These are phyloP conservation scores for Copidosoma aretas DNA, from an alignment of 2,888 invertebrate genomes.

Conservation along the genomic window DNA sequence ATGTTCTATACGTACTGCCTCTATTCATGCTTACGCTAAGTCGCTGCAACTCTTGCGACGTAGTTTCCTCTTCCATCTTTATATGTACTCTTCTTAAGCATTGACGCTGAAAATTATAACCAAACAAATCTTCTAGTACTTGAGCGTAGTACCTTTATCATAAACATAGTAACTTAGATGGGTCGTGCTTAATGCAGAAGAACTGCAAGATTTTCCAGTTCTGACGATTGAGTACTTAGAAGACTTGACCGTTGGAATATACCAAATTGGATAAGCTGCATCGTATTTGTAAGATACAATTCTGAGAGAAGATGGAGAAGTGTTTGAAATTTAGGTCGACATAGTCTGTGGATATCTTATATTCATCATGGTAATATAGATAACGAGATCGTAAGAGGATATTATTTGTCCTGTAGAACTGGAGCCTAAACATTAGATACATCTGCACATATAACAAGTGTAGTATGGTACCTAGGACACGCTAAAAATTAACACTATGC, in stretches of 20 bases:
- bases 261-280: slow-evolving; percentile 25
- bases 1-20: no score
- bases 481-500: slow-evolving; percentile 19
- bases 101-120: no score
- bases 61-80: no score
- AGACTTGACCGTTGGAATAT: slow-evolving; percentile 22
- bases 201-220: slow-evolving; percentile 19
- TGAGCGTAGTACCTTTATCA: no score
- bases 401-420: slow-evolving; percentile 20
- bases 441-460: slow-evolving; percentile 28
- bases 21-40: no score
- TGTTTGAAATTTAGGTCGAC: slow-evolving; percentile 15
- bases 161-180: no score
- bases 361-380: neutral
- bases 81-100: no score
- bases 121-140: no score
- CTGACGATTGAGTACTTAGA: slow-evolving; percentile 15
- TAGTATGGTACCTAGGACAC: slow-evolving; percentile 27
- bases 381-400: neutral
- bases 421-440: slow-evolving; percentile 27
- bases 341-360: slow-evolving; percentile 24
- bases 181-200: slow-evolving; percentile 22
- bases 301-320: slow-evolving; percentile 12
- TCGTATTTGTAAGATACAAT: slow-evolving; percentile 25
- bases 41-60: no score